Evolutionary conservation across 2,888 invertebrate genomes (phyloP).

Genomic region (Hoplodrina blanda): DNA sequence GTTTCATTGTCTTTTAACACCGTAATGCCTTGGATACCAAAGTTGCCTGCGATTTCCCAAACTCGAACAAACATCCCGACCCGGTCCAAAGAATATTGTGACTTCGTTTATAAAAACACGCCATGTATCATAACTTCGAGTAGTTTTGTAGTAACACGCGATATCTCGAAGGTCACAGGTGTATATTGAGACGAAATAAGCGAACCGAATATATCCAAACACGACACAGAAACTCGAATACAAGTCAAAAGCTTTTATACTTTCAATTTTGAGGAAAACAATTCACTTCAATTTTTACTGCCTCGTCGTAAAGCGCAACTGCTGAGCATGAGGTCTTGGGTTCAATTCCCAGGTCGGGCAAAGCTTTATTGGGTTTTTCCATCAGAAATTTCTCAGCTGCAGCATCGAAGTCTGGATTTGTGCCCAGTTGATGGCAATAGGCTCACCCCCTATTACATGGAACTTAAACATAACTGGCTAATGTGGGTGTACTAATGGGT

Average conservation of each 20-base stretch:
- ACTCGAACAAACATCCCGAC: not conserved
- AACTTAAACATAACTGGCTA: no score
- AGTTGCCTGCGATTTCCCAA: not conserved
- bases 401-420: no score
- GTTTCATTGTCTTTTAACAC: not conserved
- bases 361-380: no score
- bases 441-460: no score
- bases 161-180: slow-evolving; percentile 34
- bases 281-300: no score
- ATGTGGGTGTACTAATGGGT: no score
- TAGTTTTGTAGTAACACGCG: slow-evolving; percentile 19
- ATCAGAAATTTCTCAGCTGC: no score
- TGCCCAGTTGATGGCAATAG: no score
- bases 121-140: slow-evolving; percentile 1
- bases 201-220: slow-evolving; percentile 16
- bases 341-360: no score
- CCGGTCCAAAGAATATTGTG: not conserved
- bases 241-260: not conserved
- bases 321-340: no score
- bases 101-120: slow-evolving; percentile 13
- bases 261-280: slow-evolving; percentile 20
- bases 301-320: no score
- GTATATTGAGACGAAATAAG: slow-evolving; percentile 28
- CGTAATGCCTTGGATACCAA: not conserved
- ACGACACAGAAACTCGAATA: slow-evolving; percentile 22